Evolutionary conservation across 2,113 vertebrate genomes (phyloP).

Genomic region (Anas platyrhynchos): DNA sequence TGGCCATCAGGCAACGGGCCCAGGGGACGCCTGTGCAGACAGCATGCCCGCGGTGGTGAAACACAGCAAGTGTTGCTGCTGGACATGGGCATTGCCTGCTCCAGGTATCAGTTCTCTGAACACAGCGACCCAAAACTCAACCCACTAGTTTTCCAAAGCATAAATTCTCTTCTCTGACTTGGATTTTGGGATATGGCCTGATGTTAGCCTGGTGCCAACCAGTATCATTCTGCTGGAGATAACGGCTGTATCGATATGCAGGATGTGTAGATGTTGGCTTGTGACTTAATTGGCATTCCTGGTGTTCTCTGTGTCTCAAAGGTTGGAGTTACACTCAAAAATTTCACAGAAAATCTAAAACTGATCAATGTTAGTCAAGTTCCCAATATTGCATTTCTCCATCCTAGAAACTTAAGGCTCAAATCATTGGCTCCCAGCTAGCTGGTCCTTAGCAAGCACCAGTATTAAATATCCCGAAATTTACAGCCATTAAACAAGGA

Average conservation of each 20-base stretch:
- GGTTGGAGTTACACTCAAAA: not conserved
- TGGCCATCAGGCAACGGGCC: not conserved
- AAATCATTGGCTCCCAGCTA: not conserved
- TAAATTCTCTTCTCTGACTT: not conserved
- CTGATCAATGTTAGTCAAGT: not conserved
- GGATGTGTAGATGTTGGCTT: accelerated
- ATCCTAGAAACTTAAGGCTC: not conserved
- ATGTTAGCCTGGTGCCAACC: not conserved
- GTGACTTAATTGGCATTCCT: not conserved
- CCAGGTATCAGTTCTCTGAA: not conserved
- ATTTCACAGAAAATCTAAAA: not conserved
- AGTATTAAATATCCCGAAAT: not conserved
- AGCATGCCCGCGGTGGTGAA: not conserved
- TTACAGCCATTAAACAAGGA: not conserved
- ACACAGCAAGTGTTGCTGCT: not conserved
- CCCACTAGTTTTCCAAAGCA: not conserved
- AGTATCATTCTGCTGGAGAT: not conserved
- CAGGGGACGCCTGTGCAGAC: not conserved
- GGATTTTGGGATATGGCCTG: not conserved
- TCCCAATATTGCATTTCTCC: not conserved
- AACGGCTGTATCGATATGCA: accelerated
- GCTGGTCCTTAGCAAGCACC: not conserved
- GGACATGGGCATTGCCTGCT: not conserved
- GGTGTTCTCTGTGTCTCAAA: not conserved
- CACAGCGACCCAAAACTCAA: not conserved